These are phyloP conservation scores for Scaptomyza tumidula DNA, from an alignment of 2,888 invertebrate genomes.

Conservation along the genomic window DNA sequence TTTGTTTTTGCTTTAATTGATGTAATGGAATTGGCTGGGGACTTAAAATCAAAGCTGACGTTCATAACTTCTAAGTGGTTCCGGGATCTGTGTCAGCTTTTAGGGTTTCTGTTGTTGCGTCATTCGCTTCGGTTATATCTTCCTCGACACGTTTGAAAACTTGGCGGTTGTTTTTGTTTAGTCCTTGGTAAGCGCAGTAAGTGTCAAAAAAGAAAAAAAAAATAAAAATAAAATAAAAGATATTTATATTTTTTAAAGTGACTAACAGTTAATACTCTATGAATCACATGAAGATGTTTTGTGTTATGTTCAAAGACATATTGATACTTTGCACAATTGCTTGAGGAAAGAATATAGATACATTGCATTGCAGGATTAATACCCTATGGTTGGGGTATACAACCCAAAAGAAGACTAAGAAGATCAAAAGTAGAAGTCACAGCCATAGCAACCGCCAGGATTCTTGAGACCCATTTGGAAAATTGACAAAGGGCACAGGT, in stretches of 20 bases:
- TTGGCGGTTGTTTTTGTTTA: conserved; percentile 24
- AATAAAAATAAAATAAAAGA: conserved; percentile 25
- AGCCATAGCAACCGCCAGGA: conserved; percentile 20
- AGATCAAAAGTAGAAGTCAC: conserved; percentile 38
- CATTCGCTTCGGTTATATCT: conserved; percentile 7
- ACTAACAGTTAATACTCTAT: background rate
- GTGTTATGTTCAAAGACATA: too few relatives aligned
- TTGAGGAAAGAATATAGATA: background rate
- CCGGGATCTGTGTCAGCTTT: conserved; percentile 3
- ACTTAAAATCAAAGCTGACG: conserved; percentile 21
- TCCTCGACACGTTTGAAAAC: conserved; percentile 47
- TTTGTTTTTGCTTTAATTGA: conserved; percentile 32
- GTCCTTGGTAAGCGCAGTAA: conserved; percentile 22
- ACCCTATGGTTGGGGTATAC: background rate
- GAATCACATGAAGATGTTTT: background rate
- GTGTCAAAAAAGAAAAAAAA: conserved; percentile 52
- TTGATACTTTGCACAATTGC: too few relatives aligned
- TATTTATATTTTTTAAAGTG: background rate
- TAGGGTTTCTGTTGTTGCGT: conserved; percentile 23
- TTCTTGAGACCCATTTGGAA: conserved; percentile 68
- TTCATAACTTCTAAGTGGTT: conserved; percentile 35
- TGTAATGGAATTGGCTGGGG: conserved; percentile 16
- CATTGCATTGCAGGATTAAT: background rate
- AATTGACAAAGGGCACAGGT: conserved; percentile 76
- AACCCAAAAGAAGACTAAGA: conserved; percentile 26